Conservation (phyloP, 2,113 vertebrate genomes). For the Camelus dromedarius region DNA sequence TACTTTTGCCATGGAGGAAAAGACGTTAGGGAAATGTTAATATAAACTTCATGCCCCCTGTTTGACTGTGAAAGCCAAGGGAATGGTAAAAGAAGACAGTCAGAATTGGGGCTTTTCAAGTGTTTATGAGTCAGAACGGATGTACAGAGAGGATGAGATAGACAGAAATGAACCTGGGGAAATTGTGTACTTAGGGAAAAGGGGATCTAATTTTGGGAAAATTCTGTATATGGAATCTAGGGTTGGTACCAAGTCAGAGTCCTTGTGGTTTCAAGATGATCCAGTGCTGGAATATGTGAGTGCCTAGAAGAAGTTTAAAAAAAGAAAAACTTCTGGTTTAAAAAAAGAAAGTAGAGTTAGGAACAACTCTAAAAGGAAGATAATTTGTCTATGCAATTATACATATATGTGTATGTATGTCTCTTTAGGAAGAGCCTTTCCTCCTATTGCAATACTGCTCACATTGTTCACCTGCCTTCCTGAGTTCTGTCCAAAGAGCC, state of each 20-base stretch:
- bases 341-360: background rate
- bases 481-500: background rate
- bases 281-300: background rate
- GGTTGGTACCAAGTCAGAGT: background rate
- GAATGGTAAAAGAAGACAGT: background rate
- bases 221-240: background rate
- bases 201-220: background rate
- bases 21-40: slow-evolving; percentile 17
- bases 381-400: background rate
- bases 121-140: background rate
- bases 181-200: background rate
- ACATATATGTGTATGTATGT: background rate
- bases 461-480: background rate
- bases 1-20: background rate
- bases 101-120: background rate
- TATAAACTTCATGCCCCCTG: background rate
- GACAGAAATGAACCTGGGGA: background rate
- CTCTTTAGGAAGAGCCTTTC: slow-evolving; percentile 6
- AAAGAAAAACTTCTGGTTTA: background rate
- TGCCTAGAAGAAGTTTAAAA: background rate
- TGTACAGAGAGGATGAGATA: background rate
- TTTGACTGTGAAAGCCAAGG: background rate
- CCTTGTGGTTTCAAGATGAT: background rate
- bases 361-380: background rate
- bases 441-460: background rate